These are phyloP conservation scores for Penaeus monodon DNA, from an alignment of 2,888 invertebrate species.

Conservation along the genomic window DNA sequence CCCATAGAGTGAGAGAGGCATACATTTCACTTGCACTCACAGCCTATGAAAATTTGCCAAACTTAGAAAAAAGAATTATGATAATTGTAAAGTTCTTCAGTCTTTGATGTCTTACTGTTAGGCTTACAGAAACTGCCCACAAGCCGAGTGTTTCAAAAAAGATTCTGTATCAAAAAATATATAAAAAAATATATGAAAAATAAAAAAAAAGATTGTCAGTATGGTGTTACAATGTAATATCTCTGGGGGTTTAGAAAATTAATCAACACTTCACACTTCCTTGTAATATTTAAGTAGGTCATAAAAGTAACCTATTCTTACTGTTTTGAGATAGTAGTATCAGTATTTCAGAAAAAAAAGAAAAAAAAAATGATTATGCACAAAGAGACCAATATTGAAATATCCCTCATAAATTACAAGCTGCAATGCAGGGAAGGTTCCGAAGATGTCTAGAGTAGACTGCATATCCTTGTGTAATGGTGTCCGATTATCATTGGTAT, in stretches of 20 bases:
- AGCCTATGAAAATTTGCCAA: no score
- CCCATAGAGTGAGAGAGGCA: no score
- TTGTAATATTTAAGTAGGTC: constrained; percentile 45
- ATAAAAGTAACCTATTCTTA: constrained; percentile 45
- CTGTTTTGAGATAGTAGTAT: constrained; percentile 56
- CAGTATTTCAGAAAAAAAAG: constrained; percentile 55
- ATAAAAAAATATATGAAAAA: no score
- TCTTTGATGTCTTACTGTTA: no score
- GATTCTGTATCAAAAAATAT: no score
- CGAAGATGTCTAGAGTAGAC: constrained; percentile 57
- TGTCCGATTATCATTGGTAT: constrained; percentile 55
- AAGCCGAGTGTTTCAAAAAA: no score
- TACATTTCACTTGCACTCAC: no score
- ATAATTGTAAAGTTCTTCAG: no score
- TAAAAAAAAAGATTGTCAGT: no score
- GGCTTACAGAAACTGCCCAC: no score
- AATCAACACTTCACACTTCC: constrained; percentile 42
- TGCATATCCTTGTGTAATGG: constrained; percentile 58
- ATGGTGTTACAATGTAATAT: no score
- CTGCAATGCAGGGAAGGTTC: constrained; percentile 55
- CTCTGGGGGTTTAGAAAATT: constrained; percentile 26
- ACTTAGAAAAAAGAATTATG: no score
- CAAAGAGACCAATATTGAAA: constrained; percentile 56
- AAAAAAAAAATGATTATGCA: constrained; percentile 41
- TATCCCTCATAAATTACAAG: constrained; percentile 51